These are phyloP conservation scores for Harpegnathos saltator DNA, from an alignment of 1,140 invertebrate species.

Conservation along the genomic window DNA sequence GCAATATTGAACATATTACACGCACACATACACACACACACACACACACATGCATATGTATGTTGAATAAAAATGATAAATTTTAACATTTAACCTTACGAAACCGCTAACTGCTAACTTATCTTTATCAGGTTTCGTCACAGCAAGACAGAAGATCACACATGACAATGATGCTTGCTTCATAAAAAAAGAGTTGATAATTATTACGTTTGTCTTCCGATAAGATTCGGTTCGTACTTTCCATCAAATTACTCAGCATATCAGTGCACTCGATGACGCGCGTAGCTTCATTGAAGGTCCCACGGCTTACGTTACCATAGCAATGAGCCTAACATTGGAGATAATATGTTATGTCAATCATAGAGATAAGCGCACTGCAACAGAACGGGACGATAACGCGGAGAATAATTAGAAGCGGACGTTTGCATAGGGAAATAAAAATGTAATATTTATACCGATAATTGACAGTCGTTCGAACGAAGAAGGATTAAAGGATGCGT, in stretches of 20 bases:
- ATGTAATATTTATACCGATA: not conserved
- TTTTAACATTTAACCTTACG: not conserved
- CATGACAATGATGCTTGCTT: not conserved
- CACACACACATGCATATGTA: not conserved
- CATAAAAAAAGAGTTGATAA: not conserved
- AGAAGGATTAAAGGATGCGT: not conserved
- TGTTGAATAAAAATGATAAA: not conserved
- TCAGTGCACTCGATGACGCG: not conserved
- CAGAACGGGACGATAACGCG: not conserved
- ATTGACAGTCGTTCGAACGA: not conserved
- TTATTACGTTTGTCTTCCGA: not conserved
- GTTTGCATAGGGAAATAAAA: not conserved
- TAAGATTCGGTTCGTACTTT: not conserved
- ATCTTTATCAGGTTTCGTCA: not conserved
- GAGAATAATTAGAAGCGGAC: not conserved
- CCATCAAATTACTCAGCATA: conserved; percentile 1
- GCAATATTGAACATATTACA: not conserved
- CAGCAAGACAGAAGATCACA: not conserved
- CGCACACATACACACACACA: too few relatives aligned
- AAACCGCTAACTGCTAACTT: not conserved
- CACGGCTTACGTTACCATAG: conserved; percentile 40
- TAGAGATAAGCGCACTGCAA: not conserved
- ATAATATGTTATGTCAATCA: conserved; percentile 20
- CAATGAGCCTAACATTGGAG: not conserved
- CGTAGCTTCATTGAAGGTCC: not conserved